Percentiles rank a stretch among this genome's conserved stretches.
Conservation (phyloP, 35 echinoderm and acorn worm species). For the Stichopus chloronotus region DNA sequence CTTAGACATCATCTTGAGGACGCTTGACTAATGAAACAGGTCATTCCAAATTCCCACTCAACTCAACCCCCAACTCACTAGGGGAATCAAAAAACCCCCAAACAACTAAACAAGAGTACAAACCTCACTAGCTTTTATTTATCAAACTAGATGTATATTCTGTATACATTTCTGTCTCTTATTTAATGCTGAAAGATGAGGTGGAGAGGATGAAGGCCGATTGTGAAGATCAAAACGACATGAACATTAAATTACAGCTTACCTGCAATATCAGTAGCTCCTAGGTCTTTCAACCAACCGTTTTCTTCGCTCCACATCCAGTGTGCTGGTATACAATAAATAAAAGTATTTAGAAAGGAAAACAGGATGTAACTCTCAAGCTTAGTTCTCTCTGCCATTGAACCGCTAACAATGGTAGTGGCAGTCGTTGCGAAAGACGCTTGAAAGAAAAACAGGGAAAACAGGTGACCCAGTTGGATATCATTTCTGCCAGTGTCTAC, state of each 20-base stretch:
- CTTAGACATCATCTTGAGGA: too few species aligned
- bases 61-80: too few species aligned
- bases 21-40: too few species aligned
- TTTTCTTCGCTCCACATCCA: conserved; percentile 85
- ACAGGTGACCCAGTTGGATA: conserved; percentile 67
- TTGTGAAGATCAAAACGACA: neutral
- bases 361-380: conserved; percentile 91
- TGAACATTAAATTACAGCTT: neutral
- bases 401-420: conserved; percentile 90
- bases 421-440: conserved; percentile 96
- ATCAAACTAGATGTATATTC: too few species aligned
- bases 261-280: conserved; percentile 84
- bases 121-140: too few species aligned
- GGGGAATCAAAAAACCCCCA: too few species aligned
- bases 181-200: too few species aligned
- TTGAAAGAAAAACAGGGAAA: conserved; percentile 93
- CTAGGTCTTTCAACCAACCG: conserved; percentile 78
- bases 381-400: conserved; percentile 95
- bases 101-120: too few species aligned
- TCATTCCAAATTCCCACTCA: too few species aligned
- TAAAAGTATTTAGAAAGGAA: conserved; percentile 93
- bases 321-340: conserved; percentile 84
- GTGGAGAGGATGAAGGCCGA: neutral
- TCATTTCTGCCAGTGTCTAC: conserved; percentile 54
- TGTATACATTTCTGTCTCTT: too few species aligned